Evolutionary conservation across 2,888 invertebrate genomes (phyloP).

Genomic region (Eretmocerus hayati): DNA sequence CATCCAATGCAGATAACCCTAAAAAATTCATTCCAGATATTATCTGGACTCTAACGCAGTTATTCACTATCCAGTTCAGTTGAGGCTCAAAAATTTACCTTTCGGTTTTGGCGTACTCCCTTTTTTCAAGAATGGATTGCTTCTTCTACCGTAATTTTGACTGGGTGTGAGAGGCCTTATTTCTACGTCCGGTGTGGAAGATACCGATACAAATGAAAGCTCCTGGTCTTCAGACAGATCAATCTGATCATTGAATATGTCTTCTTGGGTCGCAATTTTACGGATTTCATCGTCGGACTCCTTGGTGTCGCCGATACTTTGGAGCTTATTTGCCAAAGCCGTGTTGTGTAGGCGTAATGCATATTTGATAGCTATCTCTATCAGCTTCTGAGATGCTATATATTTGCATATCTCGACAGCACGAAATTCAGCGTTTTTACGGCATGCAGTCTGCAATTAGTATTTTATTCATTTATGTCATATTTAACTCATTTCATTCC

Average conservation of each 20-base stretch:
- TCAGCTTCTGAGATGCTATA: conserved; percentile 66
- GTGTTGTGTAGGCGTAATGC: conserved; percentile 70
- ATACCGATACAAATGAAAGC: conserved; percentile 25
- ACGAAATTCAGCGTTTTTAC: conserved; percentile 75
- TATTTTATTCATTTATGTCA: no score
- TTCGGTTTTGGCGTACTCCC: conserved; percentile 20
- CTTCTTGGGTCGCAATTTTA: conserved; percentile 26
- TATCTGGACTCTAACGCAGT: neutral
- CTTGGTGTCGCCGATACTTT: conserved; percentile 37
- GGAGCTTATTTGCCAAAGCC: conserved; percentile 71
- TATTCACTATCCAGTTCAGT: no score
- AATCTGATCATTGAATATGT: conserved; percentile 27
- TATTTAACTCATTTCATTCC: no score
- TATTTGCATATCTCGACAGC: conserved; percentile 82
- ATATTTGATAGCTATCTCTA: conserved; percentile 84
- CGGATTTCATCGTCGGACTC: conserved; percentile 35
- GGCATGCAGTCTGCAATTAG: conserved; percentile 65
- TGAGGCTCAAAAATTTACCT: conserved; percentile 28
- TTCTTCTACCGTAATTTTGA: conserved; percentile 27
- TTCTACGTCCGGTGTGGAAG: conserved; percentile 32
- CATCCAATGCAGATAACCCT: conserved; percentile 28
- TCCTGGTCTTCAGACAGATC: conserved; percentile 28
- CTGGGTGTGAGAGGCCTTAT: conserved; percentile 36
- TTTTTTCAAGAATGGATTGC: conserved; percentile 50
- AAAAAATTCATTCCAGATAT: neutral